Percentiles rank a stretch among this genome's conserved stretches.
These are phyloP conservation scores for Muraenolepis orangiensis DNA, from an alignment of 2,797 vertebrate genomes.

Conservation along the genomic window DNA sequence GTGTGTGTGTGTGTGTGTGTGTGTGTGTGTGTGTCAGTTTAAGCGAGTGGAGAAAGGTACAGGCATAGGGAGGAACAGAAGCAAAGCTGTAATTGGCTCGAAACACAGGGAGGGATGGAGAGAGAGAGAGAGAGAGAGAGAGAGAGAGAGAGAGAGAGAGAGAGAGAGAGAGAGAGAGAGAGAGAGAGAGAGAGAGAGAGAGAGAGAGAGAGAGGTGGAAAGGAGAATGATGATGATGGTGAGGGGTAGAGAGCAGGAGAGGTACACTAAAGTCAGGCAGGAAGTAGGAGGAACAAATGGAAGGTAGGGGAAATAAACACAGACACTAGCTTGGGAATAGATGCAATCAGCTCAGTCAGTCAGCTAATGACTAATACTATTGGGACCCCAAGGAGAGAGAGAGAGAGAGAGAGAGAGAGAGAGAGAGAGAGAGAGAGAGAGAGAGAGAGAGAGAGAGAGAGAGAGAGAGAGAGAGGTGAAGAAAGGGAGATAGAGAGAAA, in stretches of 20 bases:
- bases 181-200: constrained; percentile 17
- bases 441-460: neutral
- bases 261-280: too few relatives aligned
- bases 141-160: constrained; percentile 29
- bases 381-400: constrained; percentile 43
- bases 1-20: constrained; percentile 19
- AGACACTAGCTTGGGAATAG: constrained; percentile 61
- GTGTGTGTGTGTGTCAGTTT: constrained; percentile 17
- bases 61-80: constrained; percentile 5
- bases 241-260: neutral
- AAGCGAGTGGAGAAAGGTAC: neutral
- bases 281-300: too few relatives aligned
- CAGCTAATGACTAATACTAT: constrained; percentile 66
- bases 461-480: constrained; percentile 8
- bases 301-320: neutral
- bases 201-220: constrained; percentile 18
- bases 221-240: constrained; percentile 2
- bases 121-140: neutral
- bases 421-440: constrained; percentile 28
- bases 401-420: constrained; percentile 48
- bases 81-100: neutral
- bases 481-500: neutral
- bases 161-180: constrained; percentile 26
- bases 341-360: constrained; percentile 70
- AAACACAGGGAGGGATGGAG: neutral